Base-by-base conservation (phyloP, 1,140 invertebrate species). In the Neodiprion pinetum region DNA sequence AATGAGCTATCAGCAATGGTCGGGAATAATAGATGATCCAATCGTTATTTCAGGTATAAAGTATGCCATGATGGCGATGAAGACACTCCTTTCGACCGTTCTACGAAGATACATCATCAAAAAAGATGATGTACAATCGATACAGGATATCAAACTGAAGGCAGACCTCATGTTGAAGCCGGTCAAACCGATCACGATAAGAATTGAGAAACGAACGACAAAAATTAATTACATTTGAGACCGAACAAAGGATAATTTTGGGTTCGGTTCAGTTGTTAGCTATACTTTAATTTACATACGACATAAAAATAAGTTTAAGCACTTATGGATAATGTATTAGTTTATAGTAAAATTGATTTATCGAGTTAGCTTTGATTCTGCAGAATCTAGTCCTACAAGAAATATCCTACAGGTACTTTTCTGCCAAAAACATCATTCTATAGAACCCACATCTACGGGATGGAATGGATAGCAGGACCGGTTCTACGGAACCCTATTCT, bases 1-100 rank as follows among this genome's bases (percentile, higher is more conserved):
- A 74, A 74, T 1, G 11, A 23, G 65, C 66, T 40, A 12, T 14
- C n/a, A 9, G 9, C 4, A 17, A 12, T 8, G 53, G n/a, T 61
- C 53, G 53, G n/a, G n/a, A 11, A 23, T 67, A 7, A 67, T 67
- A n/a, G n/a, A 67, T 67, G 17, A 28, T 67, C 9, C 53, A 5
- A 28, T 74, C 66, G 21, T 14, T 7, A 23, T 82, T 85, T n/a
- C 74, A 91, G 89, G 90, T 48, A 85, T 90, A 69, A 90, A 88
- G 78, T 93, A 93, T 83, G 92, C 92, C 9, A 83, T 90, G 81
- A 85, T 91, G 83, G 91, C 92, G 76, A 88, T 90, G 81, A 93
- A 93, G 82, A 88, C 89, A 0, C 82, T 93, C 5, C 50, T 89
- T 40, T 79, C 87, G 1, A 82, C 80, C 17, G 79, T 94, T 50